phyloP scores from a whole-genome alignment of 2,888 invertebrate species.

The Cosmorhoe ocellata region DNA sequence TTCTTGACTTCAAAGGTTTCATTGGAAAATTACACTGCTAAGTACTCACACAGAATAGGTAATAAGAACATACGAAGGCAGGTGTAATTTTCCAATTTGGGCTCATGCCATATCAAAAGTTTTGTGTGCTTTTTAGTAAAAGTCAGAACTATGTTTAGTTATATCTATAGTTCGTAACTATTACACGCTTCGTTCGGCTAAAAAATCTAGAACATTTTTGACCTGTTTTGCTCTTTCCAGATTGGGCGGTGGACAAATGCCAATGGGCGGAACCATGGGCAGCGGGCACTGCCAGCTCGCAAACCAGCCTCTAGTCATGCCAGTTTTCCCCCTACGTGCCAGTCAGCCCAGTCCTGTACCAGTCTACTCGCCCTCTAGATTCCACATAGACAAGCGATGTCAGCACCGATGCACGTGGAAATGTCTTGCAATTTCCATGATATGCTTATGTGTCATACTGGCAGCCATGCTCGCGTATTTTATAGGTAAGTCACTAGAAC shows the following conservation, averaged over 20 bases:
- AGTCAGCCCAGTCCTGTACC: conserved; percentile 91
- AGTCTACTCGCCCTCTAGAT: conserved; percentile 93
- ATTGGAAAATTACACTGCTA: not conserved
- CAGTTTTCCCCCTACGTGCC: conserved; percentile 92
- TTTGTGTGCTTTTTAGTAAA: no score
- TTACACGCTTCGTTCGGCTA: no score
- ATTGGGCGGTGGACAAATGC: conserved; percentile 80
- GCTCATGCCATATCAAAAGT: no score
- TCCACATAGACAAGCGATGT: conserved; percentile 96
- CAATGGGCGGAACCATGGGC: conserved; percentile 84
- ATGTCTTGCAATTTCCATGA: conserved; percentile 96
- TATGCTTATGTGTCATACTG: conserved; percentile 93
- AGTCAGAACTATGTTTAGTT: no score
- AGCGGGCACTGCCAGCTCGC: conserved; percentile 87
- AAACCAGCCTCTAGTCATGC: conserved; percentile 91
- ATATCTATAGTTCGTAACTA: no score
- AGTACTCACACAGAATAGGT: no score
- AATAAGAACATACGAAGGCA: no score
- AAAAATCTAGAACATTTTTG: no score
- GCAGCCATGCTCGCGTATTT: conserved; percentile 97
- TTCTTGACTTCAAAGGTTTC: not conserved
- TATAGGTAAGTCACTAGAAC: conserved; percentile 88
- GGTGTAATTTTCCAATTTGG: no score
- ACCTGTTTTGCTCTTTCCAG: conserved; percentile 52
- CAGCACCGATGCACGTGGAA: conserved; percentile 98